Evolutionary conservation across 2,113 vertebrate genomes (phyloP), one percentile per base, ranked within the genome.

Genomic region (Platichthys flesus): DNA sequence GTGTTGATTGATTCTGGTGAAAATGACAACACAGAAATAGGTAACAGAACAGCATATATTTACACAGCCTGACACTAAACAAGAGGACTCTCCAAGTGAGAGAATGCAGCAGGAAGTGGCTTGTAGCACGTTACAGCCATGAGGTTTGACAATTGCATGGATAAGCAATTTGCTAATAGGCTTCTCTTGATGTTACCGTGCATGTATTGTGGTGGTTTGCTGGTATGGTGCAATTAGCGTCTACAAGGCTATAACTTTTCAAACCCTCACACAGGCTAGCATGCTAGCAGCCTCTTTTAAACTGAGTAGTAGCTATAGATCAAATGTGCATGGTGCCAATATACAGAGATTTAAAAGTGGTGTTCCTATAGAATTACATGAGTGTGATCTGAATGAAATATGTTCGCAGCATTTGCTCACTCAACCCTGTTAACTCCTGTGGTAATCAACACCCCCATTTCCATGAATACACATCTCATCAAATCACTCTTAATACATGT

Each of bases 401-500:
- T 82, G 65, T 74, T 86, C 31, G 37, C 78, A 81, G 85, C 84
- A 90, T 87, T 86, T 90, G 83, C 84, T 81, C 88, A 88, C 76
- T 87, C 89, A 88, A 86, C 85, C 88, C 76, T 86, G 86, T 89
- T 91, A 90, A 83, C 83, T 85, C 67, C 57, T n/a, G 74, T 79
- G 76, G 86, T 84, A 88, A 90, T 84, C 67, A 78, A 89, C 88
- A 81, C 75, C 64, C 82, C 84, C 81, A 76, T 85, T 87, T 60
- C 79, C 74, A 79, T 85, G 87, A 88, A 88, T 83, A 84, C 86
- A 86, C 86, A 87, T 88, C 89, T 91, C 85, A 85, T 87, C 89
- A 91, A 84, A 92, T 92, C 86, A 88, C 72, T 83, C 67, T 86
- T 90, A 91, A 89, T 85, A 88, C 85, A 90, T 89, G 91, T 92